phyloP scores from a whole-genome alignment of 2,888 invertebrate species.

The Drosophila diplacantha region DNA sequence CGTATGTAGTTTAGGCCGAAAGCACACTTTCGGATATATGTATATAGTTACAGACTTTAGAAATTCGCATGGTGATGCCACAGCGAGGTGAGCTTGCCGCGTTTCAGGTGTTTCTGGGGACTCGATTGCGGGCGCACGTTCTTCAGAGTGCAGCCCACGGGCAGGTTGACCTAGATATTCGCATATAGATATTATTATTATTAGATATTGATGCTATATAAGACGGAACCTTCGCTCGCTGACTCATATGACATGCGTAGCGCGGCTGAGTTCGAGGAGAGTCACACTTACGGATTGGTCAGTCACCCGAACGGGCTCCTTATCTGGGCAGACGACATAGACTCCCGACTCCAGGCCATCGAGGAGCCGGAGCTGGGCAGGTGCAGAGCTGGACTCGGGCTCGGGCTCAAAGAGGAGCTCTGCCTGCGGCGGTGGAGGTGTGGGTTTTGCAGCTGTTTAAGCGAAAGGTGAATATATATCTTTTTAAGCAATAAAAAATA shows the following conservation, averaged over 20 bases:
- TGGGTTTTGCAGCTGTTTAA: constrained; percentile 31
- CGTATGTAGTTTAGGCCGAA: constrained; percentile 8
- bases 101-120: constrained; percentile 49
- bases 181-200: constrained; percentile 7
- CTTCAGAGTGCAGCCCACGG: constrained; percentile 75
- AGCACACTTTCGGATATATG: constrained; percentile 9
- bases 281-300: constrained; percentile 76
- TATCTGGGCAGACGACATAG: constrained; percentile 75
- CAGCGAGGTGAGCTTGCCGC: constrained; percentile 59
- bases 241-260: constrained; percentile 32
- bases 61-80: constrained; percentile 52
- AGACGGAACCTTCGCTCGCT: constrained; percentile 23
- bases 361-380: constrained; percentile 25
- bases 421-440: constrained; percentile 5
- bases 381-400: constrained; percentile 12
- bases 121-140: constrained; percentile 68
- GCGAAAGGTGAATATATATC: not conserved
- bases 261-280: constrained; percentile 44
- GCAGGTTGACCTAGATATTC: constrained; percentile 72
- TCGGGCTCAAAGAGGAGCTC: constrained; percentile 25
- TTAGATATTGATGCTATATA: not conserved
- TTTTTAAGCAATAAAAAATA: not conserved
- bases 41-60: constrained; percentile 29
- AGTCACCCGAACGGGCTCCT: constrained; percentile 74
- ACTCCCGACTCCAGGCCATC: constrained; percentile 69